These are phyloP conservation scores for Leucophenga maculata DNA, from an alignment of 2,888 invertebrate genomes.

Conservation along the genomic window DNA sequence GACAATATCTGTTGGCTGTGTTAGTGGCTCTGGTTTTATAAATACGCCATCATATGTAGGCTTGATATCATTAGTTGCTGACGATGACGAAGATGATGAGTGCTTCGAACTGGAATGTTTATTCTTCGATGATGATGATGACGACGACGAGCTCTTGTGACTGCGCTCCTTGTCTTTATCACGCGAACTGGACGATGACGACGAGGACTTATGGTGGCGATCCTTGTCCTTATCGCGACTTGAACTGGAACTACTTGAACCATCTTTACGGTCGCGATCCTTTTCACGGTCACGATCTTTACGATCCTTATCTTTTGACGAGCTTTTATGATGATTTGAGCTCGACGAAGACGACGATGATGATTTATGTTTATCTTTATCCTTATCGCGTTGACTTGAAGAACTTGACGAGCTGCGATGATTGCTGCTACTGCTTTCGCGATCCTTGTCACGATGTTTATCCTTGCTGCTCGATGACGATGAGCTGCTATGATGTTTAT, in stretches of 20 bases:
- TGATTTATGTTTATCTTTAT: constrained; percentile 71
- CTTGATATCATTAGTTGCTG: constrained; percentile 59
- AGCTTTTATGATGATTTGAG: constrained; percentile 61
- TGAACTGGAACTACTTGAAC: constrained; percentile 64
- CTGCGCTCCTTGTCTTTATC: constrained; percentile 69
- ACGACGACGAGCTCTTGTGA: constrained; percentile 53
- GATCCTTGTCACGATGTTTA: constrained; percentile 70
- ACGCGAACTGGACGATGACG: constrained; percentile 59
- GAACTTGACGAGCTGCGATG: constrained; percentile 58
- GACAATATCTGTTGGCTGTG: constrained; percentile 57
- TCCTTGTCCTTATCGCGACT: constrained; percentile 69
- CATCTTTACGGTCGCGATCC: constrained; percentile 70
- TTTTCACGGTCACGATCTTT: constrained; percentile 69
- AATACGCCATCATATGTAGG: constrained; percentile 63
- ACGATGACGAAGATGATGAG: constrained; percentile 48
- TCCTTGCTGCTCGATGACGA: constrained; percentile 68
- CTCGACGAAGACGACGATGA: constrained; percentile 69
- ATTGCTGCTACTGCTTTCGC: constrained; percentile 59
- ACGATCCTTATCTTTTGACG: constrained; percentile 70
- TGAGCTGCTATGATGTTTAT: constrained; percentile 72
- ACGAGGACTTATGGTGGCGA: constrained; percentile 68
- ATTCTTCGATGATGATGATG: constrained; percentile 67
- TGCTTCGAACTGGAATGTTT: constrained; percentile 71
- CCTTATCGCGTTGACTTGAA: constrained; percentile 68
- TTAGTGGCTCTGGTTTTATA: constrained; percentile 64